Evolutionary conservation across 2,888 invertebrate genomes (phyloP).

Genomic region (Entomobrya multifasciata): DNA sequence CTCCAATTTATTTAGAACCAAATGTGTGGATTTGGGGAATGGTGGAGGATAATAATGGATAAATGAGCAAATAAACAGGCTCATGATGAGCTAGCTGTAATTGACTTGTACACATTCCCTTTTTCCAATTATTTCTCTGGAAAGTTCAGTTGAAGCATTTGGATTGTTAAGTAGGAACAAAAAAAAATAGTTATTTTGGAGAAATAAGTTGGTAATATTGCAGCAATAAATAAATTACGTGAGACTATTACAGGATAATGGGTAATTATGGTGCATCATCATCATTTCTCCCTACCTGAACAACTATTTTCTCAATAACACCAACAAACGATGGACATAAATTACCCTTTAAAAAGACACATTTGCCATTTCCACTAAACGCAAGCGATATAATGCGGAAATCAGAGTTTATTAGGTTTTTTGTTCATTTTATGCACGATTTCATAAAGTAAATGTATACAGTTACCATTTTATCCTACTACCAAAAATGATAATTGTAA

Average conservation of each 20-base stretch:
- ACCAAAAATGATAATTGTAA: not conserved
- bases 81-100: not conserved
- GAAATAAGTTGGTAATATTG: not conserved
- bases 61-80: slow-evolving; percentile 5
- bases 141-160: not conserved
- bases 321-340: slow-evolving; percentile 48
- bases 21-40: not conserved
- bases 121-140: slow-evolving; percentile 5
- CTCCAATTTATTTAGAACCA: too few relatives aligned
- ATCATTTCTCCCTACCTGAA: slow-evolving; percentile 17
- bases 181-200: too few relatives aligned
- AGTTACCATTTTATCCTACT: too few relatives aligned
- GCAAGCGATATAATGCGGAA: slow-evolving; percentile 47
- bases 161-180: not conserved
- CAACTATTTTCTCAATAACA: slow-evolving; percentile 53
- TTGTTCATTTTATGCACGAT: not conserved
- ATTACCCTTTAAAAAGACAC: slow-evolving; percentile 70
- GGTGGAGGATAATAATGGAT: slow-evolving; percentile 1
- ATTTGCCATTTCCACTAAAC: slow-evolving; percentile 70
- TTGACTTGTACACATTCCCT: not conserved
- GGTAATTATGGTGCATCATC: slow-evolving; percentile 48
- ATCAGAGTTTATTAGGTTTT: slow-evolving; percentile 45
- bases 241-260: slow-evolving; percentile 64
- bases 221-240: slow-evolving; percentile 71
- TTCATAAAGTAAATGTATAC: too few relatives aligned